These are phyloP conservation scores for Globodera ellingtonae DNA, from an alignment of 1,140 invertebrate genomes.

Conservation along the genomic window DNA sequence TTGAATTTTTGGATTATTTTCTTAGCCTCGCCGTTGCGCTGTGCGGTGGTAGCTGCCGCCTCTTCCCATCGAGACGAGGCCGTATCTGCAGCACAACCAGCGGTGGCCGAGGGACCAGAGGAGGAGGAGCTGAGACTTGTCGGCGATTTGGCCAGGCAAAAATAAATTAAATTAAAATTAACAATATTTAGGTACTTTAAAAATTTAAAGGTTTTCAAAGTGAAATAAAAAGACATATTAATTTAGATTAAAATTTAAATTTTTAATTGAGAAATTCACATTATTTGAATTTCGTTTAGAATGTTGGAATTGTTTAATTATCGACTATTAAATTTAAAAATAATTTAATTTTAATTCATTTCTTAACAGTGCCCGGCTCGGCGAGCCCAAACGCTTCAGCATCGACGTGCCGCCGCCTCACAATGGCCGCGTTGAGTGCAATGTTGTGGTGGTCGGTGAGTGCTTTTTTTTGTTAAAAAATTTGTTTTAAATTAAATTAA, in stretches of 20 bases:
- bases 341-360: background rate
- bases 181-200: too few relatives aligned
- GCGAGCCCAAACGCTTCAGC: constrained; percentile 60
- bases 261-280: too few relatives aligned
- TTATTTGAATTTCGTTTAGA: too few relatives aligned
- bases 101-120: constrained; percentile 22
- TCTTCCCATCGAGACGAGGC: constrained; percentile 69
- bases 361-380: constrained; percentile 44
- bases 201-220: too few relatives aligned
- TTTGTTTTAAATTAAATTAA: constrained; percentile 17
- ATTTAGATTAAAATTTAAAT: too few relatives aligned
- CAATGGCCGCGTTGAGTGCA: constrained; percentile 62
- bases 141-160: constrained; percentile 46
- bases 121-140: constrained; percentile 51
- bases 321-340: too few relatives aligned
- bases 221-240: too few relatives aligned
- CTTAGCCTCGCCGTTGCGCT: constrained; percentile 68
- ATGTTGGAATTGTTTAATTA: too few relatives aligned
- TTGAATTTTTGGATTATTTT: constrained; percentile 13
- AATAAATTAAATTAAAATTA: too few relatives aligned
- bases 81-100: constrained; percentile 24
- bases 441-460: constrained; percentile 67
- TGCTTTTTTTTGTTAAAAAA: background rate
- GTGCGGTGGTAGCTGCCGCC: constrained; percentile 71
- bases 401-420: constrained; percentile 48